phyloP scores from a whole-genome alignment of 2,113 vertebrate species.

The Cepphus grylle region DNA sequence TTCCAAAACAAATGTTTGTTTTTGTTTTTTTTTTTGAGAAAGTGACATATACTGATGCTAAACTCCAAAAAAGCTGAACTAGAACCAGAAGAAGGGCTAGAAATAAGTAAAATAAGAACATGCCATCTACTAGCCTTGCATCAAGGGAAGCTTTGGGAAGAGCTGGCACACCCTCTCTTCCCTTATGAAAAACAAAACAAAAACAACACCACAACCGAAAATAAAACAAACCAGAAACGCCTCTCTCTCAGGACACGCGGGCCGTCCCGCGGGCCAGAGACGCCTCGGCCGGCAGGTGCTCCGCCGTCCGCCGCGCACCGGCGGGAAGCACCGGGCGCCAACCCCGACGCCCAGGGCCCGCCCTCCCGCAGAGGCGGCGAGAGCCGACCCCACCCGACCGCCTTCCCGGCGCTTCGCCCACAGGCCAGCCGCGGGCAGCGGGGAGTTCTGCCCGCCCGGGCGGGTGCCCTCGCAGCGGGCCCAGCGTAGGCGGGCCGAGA shows the following conservation, averaged over 20 bases:
- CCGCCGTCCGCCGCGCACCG: background rate
- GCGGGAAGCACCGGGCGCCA: too few species aligned
- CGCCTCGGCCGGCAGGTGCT: background rate
- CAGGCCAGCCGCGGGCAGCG: background rate
- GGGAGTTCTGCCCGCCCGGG: background rate
- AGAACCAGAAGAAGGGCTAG: background rate
- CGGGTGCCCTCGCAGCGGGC: background rate
- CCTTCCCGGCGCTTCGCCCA: background rate
- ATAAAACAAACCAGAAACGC: background rate
- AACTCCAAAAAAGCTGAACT: background rate
- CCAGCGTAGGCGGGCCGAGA: background rate
- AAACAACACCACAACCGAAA: background rate
- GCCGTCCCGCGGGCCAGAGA: background rate
- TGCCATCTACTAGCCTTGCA: background rate
- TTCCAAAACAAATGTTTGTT: background rate
- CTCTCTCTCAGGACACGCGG: background rate
- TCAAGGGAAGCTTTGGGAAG: background rate
- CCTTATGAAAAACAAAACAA: background rate
- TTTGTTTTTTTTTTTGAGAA: background rate
- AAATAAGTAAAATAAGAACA: background rate
- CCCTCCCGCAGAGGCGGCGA: background rate
- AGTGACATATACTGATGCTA: rapidly evolving
- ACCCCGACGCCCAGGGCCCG: background rate
- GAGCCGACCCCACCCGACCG: background rate
- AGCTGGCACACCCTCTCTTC: background rate